Evolutionary conservation across 2,888 invertebrate species (phyloP).

Genomic region (Pristionchus entomophagus): DNA sequence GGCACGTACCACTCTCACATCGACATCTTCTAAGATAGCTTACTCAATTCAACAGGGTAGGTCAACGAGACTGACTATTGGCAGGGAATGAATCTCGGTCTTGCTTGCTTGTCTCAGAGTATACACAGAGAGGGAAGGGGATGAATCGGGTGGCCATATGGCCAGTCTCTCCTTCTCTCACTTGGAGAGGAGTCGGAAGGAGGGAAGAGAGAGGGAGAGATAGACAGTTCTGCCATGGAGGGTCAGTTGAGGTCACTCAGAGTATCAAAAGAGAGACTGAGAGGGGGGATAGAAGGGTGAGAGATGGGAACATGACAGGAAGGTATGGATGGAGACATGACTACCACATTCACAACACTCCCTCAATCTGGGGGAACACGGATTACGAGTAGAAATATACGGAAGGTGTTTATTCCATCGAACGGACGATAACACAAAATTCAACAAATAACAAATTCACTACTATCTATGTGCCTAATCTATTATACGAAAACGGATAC

Average conservation of each 20-base stretch:
- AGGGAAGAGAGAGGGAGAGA: conserved; percentile 17
- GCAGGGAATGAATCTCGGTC: background rate
- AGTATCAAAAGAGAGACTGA: background rate
- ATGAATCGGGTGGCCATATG: conserved; percentile 12
- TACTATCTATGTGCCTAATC: background rate
- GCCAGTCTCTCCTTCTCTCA: background rate
- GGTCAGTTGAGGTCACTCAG: conserved; percentile 22
- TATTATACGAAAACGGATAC: background rate
- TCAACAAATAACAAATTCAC: conserved; percentile 3
- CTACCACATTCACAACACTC: conserved; percentile 32
- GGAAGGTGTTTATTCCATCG: background rate
- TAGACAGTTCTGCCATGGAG: background rate
- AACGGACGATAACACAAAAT: background rate
- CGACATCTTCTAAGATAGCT: background rate
- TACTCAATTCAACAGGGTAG: background rate
- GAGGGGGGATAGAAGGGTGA: too few relatives aligned
- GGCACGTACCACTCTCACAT: background rate
- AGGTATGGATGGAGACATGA: conserved; percentile 5
- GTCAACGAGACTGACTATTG: background rate
- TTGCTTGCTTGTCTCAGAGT: background rate
- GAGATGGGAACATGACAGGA: background rate
- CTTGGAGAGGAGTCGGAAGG: background rate
- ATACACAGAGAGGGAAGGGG: conserved; percentile 22
- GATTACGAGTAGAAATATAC: background rate
- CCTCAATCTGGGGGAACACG: background rate